Evolutionary conservation across 2,113 vertebrate genomes (phyloP), one percentile per base, ranked within the genome.

Genomic region (Pachypanchax playfairii): DNA sequence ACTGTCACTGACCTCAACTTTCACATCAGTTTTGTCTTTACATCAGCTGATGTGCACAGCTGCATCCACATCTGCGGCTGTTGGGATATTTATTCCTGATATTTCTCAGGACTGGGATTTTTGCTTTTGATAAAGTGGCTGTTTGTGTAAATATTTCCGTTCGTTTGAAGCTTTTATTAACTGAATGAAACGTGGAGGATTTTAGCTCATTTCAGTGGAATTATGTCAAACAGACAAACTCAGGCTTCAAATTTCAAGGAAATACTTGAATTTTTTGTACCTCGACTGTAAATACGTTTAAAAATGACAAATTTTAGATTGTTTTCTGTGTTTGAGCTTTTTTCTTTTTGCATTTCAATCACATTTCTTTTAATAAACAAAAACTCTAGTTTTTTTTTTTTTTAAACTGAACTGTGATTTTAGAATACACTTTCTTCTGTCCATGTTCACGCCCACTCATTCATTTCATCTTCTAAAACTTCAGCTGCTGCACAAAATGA

Each of bases 391-490:
- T n/a, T 26, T 70, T 48, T 13, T 70, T 39, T 42, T 12, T n/a
- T 3, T 2, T 18, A 14, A 13, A 31, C 4, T 1, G 5, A 14
- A 31, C 13, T 22, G 10, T 36, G 5, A 8, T 8, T 58, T 22
- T 24, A 5, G 20, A 68, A 75, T 51, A 57, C 76, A 36, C 20
- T 54, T 78, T 52, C 20, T n/a, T 54, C 53, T 29, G 9, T 68
- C 29, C 50, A 11, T 81, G 70, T 4, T 39, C 13, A 53, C 68
- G 66, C 73, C 72, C 73, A 58, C 28, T 35, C 49, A 77, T 91
- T 90, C 87, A 91, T 90, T 90, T 67, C 72, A 80, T 74, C 62
- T 85, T 89, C 80, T 69, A 90, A 90, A 90, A 88, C 80, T 55
- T 49, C n/a, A n/a, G n/a, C 47, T 73, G 59, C 61, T 72, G 83